Evolutionary conservation across 37 sponge, comb jelly and placozoan species (phyloP).

Genomic region (Crambe crambe): DNA sequence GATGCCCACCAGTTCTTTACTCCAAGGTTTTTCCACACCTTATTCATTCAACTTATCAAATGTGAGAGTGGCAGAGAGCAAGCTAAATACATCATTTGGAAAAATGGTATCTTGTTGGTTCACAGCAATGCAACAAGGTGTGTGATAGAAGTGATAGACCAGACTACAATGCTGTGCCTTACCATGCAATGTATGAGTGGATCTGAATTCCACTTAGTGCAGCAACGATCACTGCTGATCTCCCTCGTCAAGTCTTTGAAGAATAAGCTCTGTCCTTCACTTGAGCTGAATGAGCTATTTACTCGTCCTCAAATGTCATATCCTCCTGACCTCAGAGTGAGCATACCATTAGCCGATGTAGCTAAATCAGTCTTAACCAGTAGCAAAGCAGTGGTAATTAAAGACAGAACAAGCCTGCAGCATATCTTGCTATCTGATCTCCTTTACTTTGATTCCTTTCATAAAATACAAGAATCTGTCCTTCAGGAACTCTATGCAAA

Average conservation of each 20-base stretch:
- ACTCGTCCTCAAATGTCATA: neutral
- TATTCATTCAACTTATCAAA: neutral
- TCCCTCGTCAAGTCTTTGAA: neutral
- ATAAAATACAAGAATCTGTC: neutral
- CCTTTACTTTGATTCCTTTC: neutral
- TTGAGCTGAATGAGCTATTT: neutral
- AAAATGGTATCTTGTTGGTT: neutral
- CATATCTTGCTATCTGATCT: neutral
- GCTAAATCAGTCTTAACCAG: neutral
- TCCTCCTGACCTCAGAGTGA: neutral
- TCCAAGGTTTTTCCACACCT: neutral
- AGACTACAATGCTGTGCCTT: neutral
- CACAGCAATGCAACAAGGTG: neutral
- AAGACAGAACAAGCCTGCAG: neutral
- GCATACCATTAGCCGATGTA: neutral
- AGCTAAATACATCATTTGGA: neutral
- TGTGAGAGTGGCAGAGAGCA: neutral
- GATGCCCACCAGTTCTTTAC: neutral
- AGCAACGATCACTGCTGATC: neutral
- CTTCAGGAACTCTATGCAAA: neutral
- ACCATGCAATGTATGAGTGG: neutral
- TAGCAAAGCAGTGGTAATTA: neutral
- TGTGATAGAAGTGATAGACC: neutral
- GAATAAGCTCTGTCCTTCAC: neutral
- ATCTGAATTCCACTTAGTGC: neutral